A percentile compares a stretch with the other conserved stretches of the same genome.
Conservation (phyloP, 2,113 vertebrate genomes). For the Trachemys scripta region DNA sequence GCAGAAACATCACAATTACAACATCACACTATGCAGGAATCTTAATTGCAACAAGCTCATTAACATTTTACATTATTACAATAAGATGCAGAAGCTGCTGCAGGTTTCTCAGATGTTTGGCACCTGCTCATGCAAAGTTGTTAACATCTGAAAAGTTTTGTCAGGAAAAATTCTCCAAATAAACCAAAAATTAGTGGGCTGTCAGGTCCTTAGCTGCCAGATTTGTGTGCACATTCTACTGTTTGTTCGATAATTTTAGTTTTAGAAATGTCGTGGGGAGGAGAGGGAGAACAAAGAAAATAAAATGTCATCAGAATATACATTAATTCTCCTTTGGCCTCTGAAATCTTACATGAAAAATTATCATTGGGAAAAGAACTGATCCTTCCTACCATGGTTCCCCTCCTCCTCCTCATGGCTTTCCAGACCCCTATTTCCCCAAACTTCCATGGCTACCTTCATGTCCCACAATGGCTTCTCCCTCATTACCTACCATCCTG, state of each 20-base stretch:
- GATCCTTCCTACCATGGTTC: neutral
- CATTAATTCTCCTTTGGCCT: neutral
- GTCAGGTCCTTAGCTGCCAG: neutral
- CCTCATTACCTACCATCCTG: neutral
- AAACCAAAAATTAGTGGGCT: neutral
- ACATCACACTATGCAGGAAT: neutral
- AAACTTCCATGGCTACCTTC: neutral
- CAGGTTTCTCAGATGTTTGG: neutral
- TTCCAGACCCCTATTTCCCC: neutral
- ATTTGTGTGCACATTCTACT: neutral
- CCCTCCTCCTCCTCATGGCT: neutral
- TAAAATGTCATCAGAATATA: neutral
- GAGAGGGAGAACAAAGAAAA: neutral
- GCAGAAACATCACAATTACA: neutral
- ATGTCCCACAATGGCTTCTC: neutral
- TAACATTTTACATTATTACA: neutral
- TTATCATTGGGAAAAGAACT: neutral
- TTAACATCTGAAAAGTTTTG: neutral
- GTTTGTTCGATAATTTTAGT: neutral
- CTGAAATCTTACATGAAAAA: neutral
- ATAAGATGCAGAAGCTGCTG: neutral
- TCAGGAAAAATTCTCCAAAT: neutral
- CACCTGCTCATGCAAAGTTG: accelerated
- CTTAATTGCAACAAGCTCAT: accelerated
- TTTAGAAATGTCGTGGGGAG: neutral